Evolutionary conservation across 2,113 vertebrate species (phyloP).

Genomic region (Entomyzon cyanotis): DNA sequence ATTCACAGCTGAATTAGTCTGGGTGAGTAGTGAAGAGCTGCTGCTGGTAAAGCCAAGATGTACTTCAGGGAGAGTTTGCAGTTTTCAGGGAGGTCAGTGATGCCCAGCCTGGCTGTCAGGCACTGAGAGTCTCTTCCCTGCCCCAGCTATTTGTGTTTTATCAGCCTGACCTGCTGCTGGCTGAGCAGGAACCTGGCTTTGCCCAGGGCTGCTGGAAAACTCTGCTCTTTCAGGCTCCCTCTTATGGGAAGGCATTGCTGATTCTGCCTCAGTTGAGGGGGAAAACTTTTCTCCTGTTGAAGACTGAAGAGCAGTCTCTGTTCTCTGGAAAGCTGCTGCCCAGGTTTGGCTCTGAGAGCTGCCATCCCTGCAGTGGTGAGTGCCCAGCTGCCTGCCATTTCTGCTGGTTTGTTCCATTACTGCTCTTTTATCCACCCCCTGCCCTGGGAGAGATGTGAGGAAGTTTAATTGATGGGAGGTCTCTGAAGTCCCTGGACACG

Average conservation of each 20-base stretch:
- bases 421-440: background rate
- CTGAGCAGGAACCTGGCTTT: background rate
- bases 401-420: background rate
- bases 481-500: background rate
- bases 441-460: background rate
- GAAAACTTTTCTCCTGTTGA: rapidly evolving
- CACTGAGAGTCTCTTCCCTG: background rate
- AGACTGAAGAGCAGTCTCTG: background rate
- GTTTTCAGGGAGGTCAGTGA: background rate
- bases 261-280: rapidly evolving
- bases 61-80: background rate
- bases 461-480: background rate
- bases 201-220: rapidly evolving
- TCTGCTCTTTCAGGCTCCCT: background rate
- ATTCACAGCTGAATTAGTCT: background rate
- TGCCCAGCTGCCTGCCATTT: too few relatives aligned
- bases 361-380: background rate
- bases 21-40: background rate
- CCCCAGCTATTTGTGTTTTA: background rate
- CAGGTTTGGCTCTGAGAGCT: background rate
- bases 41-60: background rate
- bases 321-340: background rate
- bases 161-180: background rate
- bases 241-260: rapidly evolving
- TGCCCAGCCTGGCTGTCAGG: rapidly evolving